Evolutionary conservation across 2,797 vertebrate genomes (phyloP).

Genomic region (Diplodus puntazzo): DNA sequence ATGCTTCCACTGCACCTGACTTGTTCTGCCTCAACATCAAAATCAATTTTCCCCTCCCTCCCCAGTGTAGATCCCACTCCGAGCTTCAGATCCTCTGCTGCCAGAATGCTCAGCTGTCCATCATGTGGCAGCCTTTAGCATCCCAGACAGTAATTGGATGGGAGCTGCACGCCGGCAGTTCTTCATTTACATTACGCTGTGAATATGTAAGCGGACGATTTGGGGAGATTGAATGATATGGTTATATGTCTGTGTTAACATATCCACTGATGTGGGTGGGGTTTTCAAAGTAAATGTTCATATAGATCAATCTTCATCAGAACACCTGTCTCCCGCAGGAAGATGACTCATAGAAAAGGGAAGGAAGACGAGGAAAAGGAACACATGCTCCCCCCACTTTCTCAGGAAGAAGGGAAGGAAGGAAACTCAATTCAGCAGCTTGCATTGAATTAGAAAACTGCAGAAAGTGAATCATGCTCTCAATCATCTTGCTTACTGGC

Average conservation of each 20-base stretch:
- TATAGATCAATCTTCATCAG: slow-evolving; percentile 24
- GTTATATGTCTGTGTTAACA: slow-evolving; percentile 43
- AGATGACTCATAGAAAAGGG: slow-evolving; percentile 3
- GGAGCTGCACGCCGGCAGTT: slow-evolving; percentile 49
- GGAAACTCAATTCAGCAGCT: slow-evolving; percentile 24
- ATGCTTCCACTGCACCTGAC: slow-evolving; percentile 66
- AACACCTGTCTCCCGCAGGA: slow-evolving; percentile 30
- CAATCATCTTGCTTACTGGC: slow-evolving; percentile 62
- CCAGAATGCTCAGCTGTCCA: slow-evolving; percentile 73
- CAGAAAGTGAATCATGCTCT: slow-evolving; percentile 57
- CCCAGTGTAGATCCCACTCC: slow-evolving; percentile 54
- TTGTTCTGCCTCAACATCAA: slow-evolving; percentile 53
- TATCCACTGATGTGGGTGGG: slow-evolving; percentile 14
- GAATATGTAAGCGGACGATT: slow-evolving; percentile 54
- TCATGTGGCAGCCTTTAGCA: slow-evolving; percentile 70
- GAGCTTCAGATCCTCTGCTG: slow-evolving; percentile 66
- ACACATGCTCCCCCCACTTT: not conserved
- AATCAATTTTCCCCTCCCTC: slow-evolving; percentile 66
- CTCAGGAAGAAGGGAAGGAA: no score
- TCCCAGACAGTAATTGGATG: slow-evolving; percentile 76
- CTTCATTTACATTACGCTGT: slow-evolving; percentile 63
- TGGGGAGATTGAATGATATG: slow-evolving; percentile 3
- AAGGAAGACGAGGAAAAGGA: not conserved
- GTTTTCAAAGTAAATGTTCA: slow-evolving; percentile 29
- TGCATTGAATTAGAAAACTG: slow-evolving; percentile 44